Evolutionary conservation across 1,140 invertebrate genomes (phyloP).

Genomic region (Drosophila pseudoananassae): DNA sequence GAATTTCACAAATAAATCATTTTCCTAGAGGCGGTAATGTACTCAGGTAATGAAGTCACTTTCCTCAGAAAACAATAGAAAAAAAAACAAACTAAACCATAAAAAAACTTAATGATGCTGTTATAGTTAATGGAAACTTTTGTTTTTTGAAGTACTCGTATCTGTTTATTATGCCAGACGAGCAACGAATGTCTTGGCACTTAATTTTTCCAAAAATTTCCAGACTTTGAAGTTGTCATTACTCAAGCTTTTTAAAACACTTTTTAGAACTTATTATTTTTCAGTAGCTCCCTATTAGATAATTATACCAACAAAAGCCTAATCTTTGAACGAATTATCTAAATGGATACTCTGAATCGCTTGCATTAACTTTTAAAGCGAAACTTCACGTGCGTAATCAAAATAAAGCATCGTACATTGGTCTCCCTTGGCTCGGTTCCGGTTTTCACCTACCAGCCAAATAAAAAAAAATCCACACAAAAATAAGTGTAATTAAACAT

Average conservation of each 20-base stretch:
- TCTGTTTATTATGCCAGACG: slow-evolving; percentile 35
- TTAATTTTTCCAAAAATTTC: slow-evolving; percentile 26
- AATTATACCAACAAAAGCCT: not conserved
- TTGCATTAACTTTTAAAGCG: slow-evolving; percentile 1
- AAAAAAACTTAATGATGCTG: slow-evolving; percentile 27
- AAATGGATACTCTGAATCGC: slow-evolving; percentile 11
- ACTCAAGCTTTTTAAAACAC: slow-evolving; percentile 7
- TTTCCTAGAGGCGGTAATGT: not conserved
- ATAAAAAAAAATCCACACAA: slow-evolving; percentile 6
- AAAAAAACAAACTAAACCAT: slow-evolving; percentile 5
- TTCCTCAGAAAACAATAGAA: slow-evolving; percentile 8
- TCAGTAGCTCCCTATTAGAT: too few species aligned
- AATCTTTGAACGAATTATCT: not conserved
- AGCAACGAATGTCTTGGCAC: slow-evolving; percentile 21
- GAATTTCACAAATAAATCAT: not conserved
- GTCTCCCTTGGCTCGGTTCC: slow-evolving; percentile 27
- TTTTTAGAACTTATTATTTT: not conserved
- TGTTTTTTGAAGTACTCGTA: slow-evolving; percentile 3
- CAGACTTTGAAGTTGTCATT: slow-evolving; percentile 3
- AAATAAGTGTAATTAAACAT: slow-evolving; percentile 26
- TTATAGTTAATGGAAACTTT: slow-evolving; percentile 44
- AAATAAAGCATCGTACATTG: slow-evolving; percentile 15
- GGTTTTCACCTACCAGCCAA: slow-evolving; percentile 28
- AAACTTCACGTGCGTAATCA: slow-evolving; percentile 23
- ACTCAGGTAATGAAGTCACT: slow-evolving; percentile 22